These are phyloP conservation scores for Macrosoma leucophasiata DNA, from an alignment of 2,888 invertebrate genomes.

Conservation along the genomic window DNA sequence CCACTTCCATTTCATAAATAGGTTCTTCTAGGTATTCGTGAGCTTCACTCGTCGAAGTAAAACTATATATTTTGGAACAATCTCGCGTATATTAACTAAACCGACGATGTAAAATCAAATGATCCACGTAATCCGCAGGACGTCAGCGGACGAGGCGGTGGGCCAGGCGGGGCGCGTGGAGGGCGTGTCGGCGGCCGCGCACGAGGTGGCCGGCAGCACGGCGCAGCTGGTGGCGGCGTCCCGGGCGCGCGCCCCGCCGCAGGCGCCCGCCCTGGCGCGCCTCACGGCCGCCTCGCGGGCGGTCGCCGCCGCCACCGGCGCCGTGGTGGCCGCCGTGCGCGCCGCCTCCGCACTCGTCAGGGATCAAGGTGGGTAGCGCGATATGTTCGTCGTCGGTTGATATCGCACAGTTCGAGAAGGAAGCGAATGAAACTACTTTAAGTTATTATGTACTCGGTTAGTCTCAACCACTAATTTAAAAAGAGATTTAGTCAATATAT, in stretches of 20 bases:
- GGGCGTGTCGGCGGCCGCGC: slow-evolving; percentile 96
- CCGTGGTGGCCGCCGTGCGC: slow-evolving; percentile 95
- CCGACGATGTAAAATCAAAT: no score
- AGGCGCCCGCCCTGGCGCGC: slow-evolving; percentile 85
- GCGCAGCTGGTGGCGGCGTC: slow-evolving; percentile 98
- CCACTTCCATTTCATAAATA: no score
- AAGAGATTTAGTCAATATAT: no score
- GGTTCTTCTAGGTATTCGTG: no score
- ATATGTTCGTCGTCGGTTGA: slow-evolving; percentile 7
- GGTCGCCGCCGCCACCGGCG: slow-evolving; percentile 93
- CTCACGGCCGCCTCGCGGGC: slow-evolving; percentile 90
- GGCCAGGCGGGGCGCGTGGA: slow-evolving; percentile 89
- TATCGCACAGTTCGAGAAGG: no score
- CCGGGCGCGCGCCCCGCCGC: slow-evolving; percentile 93
- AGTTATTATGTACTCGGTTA: no score
- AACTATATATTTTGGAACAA: no score
- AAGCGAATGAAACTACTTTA: no score
- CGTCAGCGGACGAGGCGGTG: slow-evolving; percentile 58
- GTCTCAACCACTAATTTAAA: no score
- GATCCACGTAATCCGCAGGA: slow-evolving; percentile 3
- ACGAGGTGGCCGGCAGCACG: slow-evolving; percentile 95
- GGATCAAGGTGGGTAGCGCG: slow-evolving; percentile 79
- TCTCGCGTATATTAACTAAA: no score
- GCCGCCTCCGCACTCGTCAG: slow-evolving; percentile 90
- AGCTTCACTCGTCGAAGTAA: no score